Evolutionary conservation across 2,797 vertebrate species (phyloP).

Genomic region (Brotogeris chrysoptera): DNA sequence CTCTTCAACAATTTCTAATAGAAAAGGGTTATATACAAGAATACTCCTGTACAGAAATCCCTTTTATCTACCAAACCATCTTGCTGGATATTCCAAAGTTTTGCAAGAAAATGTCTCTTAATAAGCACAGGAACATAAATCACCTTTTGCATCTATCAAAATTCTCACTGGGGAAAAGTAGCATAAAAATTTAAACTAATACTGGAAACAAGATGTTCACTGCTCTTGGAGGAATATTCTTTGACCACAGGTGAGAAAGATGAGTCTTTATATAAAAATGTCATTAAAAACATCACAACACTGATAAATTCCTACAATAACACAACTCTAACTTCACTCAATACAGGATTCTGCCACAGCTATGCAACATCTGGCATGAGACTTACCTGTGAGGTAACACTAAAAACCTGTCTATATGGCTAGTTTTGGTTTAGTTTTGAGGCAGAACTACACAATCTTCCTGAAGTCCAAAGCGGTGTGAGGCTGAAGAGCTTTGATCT

Average conservation of each 20-base stretch:
- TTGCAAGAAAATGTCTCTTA: not conserved
- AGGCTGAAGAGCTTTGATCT: not conserved
- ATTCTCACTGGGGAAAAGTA: not conserved
- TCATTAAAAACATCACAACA: not conserved
- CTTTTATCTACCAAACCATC: not conserved
- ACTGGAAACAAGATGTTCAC: not conserved
- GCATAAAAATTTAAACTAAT: not conserved
- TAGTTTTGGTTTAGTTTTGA: not conserved
- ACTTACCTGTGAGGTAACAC: not conserved
- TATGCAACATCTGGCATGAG: not conserved
- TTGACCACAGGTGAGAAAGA: not conserved
- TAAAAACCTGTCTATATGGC: not conserved
- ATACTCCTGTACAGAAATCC: not conserved
- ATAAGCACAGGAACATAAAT: not conserved
- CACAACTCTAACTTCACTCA: not conserved
- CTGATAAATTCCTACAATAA: not conserved
- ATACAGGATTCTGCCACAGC: not conserved
- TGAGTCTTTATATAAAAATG: not conserved
- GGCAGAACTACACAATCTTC: not conserved
- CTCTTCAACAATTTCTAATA: not conserved
- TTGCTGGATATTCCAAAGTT: not conserved
- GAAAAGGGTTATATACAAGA: not conserved
- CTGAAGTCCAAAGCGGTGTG: not conserved
- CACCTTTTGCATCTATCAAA: not conserved
- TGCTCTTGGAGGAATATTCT: not conserved